Evolutionary conservation across 1,140 invertebrate genomes (phyloP).

Genomic region (Tyrophagus putrescentiae): DNA sequence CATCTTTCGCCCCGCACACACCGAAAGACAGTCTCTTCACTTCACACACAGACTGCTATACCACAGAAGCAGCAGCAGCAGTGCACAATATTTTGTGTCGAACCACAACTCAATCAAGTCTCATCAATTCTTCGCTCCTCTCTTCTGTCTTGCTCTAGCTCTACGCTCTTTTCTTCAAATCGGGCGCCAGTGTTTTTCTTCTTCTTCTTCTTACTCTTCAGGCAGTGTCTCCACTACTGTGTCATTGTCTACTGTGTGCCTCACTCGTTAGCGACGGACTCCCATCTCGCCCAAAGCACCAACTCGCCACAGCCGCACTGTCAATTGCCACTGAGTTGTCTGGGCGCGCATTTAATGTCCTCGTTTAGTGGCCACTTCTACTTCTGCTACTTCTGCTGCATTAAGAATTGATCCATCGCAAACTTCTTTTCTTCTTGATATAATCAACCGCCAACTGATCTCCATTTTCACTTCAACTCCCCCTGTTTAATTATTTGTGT

Average conservation of each 20-base stretch:
- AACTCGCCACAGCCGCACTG: not conserved
- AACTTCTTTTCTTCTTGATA: not conserved
- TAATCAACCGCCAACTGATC: not conserved
- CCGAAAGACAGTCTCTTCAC: too few species aligned
- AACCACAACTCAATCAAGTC: constrained; percentile 19
- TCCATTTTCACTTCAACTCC: not conserved
- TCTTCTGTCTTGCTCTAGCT: not conserved
- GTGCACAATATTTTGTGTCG: constrained; percentile 16
- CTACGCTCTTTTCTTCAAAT: not conserved
- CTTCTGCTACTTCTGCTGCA: not conserved
- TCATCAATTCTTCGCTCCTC: constrained; percentile 15
- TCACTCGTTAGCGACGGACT: too few species aligned
- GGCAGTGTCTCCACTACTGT: too few species aligned
- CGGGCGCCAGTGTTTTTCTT: not conserved
- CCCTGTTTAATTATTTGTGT: not conserved
- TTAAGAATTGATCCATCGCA: not conserved
- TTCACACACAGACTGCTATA: too few species aligned
- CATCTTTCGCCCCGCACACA: too few species aligned
- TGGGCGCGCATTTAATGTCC: not conserved
- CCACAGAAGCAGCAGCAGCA: not conserved
- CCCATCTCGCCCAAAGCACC: too few species aligned
- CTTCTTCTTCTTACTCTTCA: too few species aligned
- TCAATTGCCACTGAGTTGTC: not conserved
- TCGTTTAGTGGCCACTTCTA: not conserved
- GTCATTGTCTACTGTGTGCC: too few species aligned